These are phyloP conservation scores for Galeopsomyia nigrocyanea DNA, from an alignment of 2,888 invertebrate genomes.

Conservation along the genomic window DNA sequence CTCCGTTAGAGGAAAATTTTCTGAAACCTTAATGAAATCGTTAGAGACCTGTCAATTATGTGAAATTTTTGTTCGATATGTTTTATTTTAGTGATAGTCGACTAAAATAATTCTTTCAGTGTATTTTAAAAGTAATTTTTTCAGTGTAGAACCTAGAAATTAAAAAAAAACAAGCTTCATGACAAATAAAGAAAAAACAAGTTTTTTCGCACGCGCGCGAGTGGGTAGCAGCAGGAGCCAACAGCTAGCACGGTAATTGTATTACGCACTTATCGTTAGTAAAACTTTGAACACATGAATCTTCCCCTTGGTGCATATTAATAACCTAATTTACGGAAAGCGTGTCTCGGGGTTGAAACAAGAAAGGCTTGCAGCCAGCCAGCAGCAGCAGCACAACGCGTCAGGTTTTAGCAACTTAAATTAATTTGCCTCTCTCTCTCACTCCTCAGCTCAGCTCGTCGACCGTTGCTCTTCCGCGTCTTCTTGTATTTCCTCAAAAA, in stretches of 20 bases:
- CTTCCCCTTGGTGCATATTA: conserved; percentile 27
- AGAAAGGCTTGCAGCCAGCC: not conserved
- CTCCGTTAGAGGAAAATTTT: not conserved
- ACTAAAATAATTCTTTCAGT: conserved; percentile 2
- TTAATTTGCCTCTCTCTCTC: conserved; percentile 28
- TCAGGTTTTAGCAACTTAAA: conserved; percentile 26
- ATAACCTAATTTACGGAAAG: conserved; percentile 37
- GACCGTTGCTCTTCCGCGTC: not conserved
- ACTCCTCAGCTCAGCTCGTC: not conserved
- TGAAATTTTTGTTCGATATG: not conserved
- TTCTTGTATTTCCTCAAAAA: conserved; percentile 21
- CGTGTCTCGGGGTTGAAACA: conserved; percentile 5
- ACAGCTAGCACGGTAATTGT: not conserved
- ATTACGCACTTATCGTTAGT: conserved; percentile 6
- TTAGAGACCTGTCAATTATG: not conserved
- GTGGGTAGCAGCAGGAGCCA: too few relatives aligned
- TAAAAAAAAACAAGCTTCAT: too few relatives aligned
- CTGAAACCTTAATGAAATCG: not conserved
- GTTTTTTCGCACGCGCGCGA: too few relatives aligned
- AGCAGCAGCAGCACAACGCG: not conserved
- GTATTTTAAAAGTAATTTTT: conserved; percentile 16
- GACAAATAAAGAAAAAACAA: too few relatives aligned
- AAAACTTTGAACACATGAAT: conserved; percentile 12
- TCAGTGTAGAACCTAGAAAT: too few relatives aligned
- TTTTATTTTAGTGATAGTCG: not conserved